Evolutionary conservation across 2,113 vertebrate species (phyloP).

Genomic region (Papio anubis): DNA sequence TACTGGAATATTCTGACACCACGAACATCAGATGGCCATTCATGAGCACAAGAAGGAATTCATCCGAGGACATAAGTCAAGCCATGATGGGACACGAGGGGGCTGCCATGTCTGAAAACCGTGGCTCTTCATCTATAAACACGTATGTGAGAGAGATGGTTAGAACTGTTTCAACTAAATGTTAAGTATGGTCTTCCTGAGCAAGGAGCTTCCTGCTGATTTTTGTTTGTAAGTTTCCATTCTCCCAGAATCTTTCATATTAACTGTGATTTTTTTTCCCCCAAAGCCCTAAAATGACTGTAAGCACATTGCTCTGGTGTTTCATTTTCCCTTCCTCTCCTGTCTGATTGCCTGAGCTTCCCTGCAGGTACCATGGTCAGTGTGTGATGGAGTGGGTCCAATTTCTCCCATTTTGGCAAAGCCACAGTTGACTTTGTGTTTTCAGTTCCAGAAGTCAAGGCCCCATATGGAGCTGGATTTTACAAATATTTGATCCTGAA

Average conservation of each 20-base stretch:
- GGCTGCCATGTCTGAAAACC: rapidly evolving
- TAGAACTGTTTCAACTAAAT: rapidly evolving
- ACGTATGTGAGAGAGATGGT: not conserved
- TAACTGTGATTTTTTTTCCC: not conserved
- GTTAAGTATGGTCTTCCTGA: not conserved
- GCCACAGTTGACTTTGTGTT: no score
- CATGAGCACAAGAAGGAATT: not conserved
- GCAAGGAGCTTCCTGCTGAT: not conserved
- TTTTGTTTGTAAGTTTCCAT: not conserved
- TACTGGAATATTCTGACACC: no score
- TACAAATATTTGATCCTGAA: not conserved
- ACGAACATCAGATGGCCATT: not conserved
- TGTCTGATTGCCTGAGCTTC: not conserved
- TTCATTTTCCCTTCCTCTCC: not conserved
- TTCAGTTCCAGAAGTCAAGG: not conserved
- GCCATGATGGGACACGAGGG: rapidly evolving
- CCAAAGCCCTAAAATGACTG: not conserved
- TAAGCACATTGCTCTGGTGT: rapidly evolving
- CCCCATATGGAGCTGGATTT: not conserved
- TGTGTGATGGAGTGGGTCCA: rapidly evolving
- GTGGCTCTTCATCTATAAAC: rapidly evolving
- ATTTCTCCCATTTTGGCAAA: not conserved
- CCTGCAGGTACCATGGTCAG: not conserved
- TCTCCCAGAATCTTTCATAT: not conserved
- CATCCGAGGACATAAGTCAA: not conserved